A percentile compares a stretch with the other conserved stretches of the same genome.
Evolutionary conservation across 2,113 vertebrate genomes (phyloP).

Genomic region (Zootoca vivipara): DNA sequence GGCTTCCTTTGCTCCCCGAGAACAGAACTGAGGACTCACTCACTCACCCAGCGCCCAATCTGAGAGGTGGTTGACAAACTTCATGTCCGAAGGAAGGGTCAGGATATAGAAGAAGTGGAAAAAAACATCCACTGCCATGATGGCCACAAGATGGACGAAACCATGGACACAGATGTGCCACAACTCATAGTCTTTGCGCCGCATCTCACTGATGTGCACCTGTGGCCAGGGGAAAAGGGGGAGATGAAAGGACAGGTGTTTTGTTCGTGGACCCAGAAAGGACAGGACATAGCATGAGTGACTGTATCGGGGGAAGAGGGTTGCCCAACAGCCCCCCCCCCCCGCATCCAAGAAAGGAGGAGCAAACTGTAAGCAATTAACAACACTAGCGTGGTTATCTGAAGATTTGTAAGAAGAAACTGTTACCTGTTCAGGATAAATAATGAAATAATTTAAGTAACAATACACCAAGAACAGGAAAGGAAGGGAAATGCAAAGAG

Average conservation of each 20-base stretch:
- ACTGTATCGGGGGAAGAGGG: neutral
- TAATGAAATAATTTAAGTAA: too few relatives aligned
- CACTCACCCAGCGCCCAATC: slow-evolving; percentile 91
- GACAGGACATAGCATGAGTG: neutral
- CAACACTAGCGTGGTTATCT: too few relatives aligned
- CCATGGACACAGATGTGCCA: slow-evolving; percentile 84
- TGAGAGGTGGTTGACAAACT: slow-evolving; percentile 84
- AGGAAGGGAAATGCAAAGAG: too few relatives aligned
- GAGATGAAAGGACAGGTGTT: neutral
- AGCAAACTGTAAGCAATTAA: too few relatives aligned
- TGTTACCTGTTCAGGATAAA: too few relatives aligned
- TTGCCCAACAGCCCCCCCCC: neutral
- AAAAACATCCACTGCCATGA: slow-evolving; percentile 84
- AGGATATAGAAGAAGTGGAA: slow-evolving; percentile 98
- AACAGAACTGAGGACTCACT: neutral
- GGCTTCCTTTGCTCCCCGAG: rapidly evolving
- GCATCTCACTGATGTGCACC: slow-evolving; percentile 81
- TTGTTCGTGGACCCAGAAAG: rapidly evolving
- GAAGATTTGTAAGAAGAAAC: too few relatives aligned
- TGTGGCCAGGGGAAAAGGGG: slow-evolving; percentile 46
- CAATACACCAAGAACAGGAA: too few relatives aligned
- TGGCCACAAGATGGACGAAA: slow-evolving; percentile 72
- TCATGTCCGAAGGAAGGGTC: slow-evolving; percentile 89
- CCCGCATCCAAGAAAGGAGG: too few relatives aligned
- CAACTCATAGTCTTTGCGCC: slow-evolving; percentile 85